Evolutionary conservation across 2,888 invertebrate species (phyloP).

Genomic region (Caenorhabditis sp.): DNA sequence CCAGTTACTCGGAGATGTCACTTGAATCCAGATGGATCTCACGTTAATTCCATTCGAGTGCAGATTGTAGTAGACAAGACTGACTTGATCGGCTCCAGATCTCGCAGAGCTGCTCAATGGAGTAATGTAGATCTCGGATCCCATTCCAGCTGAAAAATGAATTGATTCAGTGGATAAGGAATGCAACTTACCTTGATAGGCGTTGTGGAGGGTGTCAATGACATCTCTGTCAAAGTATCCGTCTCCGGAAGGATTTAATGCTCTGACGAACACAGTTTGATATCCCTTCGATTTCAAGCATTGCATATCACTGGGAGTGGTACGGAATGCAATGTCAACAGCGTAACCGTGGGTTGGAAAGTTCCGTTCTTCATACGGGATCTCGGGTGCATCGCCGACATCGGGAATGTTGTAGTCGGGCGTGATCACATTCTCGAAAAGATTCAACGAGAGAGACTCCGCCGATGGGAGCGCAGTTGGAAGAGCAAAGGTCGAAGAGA

Average conservation of each 20-base stretch:
- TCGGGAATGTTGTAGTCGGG: constrained; percentile 52
- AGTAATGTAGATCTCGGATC: constrained; percentile 69
- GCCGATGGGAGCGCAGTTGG: constrained; percentile 5
- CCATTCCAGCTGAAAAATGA: constrained; percentile 63
- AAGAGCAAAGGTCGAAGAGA: background rate
- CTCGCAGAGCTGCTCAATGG: constrained; percentile 59
- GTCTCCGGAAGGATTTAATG: constrained; percentile 61
- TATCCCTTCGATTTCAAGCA: constrained; percentile 55
- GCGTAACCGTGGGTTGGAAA: constrained; percentile 57
- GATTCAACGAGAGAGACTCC: background rate
- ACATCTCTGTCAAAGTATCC: constrained; percentile 63
- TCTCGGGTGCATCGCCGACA: constrained; percentile 39
- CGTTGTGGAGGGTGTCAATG: constrained; percentile 60
- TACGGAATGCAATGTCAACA: constrained; percentile 50
- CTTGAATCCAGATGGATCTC: constrained; percentile 71
- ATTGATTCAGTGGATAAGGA: background rate
- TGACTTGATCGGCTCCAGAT: constrained; percentile 62
- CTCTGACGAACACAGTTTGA: constrained; percentile 58
- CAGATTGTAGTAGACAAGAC: constrained; percentile 59
- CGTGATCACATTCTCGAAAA: constrained; percentile 18
- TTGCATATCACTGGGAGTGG: constrained; percentile 45
- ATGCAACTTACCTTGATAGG: constrained; percentile 47
- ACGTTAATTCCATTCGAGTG: constrained; percentile 63
- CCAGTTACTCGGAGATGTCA: constrained; percentile 39
- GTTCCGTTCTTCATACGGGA: constrained; percentile 27